Evolutionary conservation across 2,888 invertebrate genomes (phyloP).

Genomic region (Scelioninae gen. 1): DNA sequence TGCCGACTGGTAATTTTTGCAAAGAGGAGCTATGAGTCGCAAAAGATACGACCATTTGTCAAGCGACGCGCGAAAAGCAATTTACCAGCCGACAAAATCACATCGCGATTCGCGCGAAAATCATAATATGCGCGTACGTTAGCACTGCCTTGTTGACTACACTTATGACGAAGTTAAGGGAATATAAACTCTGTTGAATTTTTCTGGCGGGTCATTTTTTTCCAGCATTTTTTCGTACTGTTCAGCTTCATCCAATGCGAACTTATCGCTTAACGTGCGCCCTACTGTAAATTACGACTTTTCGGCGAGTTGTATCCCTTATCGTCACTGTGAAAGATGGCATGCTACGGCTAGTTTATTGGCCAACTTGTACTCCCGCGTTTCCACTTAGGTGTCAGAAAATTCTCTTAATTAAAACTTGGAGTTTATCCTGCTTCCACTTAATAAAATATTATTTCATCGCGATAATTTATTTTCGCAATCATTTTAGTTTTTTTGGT

Average conservation of each 20-base stretch:
- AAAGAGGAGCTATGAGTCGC: no score
- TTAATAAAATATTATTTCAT: conserved; percentile 63
- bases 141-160: conserved; percentile 25
- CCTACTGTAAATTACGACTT: conserved; percentile 66
- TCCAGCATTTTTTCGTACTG: background rate
- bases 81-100: conserved; percentile 55
- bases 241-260: conserved; percentile 36
- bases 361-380: conserved; percentile 53
- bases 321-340: conserved; percentile 65
- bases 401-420: conserved; percentile 70
- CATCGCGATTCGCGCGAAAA: conserved; percentile 23
- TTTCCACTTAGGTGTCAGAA: conserved; percentile 57
- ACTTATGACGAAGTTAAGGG: conserved; percentile 36
- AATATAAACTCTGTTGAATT: conserved; percentile 18
- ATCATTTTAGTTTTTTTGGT: conserved; percentile 13
- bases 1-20: no score
- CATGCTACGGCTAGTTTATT: conserved; percentile 61
- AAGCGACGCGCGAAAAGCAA: conserved; percentile 49
- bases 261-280: conserved; percentile 54
- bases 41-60: conserved; percentile 51
- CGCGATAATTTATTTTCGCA: conserved; percentile 39
- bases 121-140: conserved; percentile 33
- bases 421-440: conserved; percentile 63
- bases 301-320: conserved; percentile 68
- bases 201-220: conserved; percentile 4